Evolutionary conservation across 2,888 invertebrate genomes (phyloP).

Genomic region (Osmoderma eremita): DNA sequence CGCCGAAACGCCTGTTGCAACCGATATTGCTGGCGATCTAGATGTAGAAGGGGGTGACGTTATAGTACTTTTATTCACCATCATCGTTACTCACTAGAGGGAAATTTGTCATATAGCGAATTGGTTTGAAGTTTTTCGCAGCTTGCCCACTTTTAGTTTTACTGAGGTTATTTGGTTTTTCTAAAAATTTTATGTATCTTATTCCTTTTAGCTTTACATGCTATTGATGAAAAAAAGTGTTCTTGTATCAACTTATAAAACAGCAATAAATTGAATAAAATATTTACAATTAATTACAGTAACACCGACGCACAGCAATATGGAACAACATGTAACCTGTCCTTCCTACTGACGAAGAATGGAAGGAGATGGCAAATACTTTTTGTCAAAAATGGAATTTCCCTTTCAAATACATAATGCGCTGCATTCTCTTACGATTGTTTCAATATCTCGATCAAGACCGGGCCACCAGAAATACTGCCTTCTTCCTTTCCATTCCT

Average conservation of each 20-base stretch:
- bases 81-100: too few relatives aligned
- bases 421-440: too few relatives aligned
- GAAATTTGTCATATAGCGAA: too few relatives aligned
- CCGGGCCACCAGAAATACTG: too few relatives aligned
- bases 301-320: not conserved
- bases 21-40: too few relatives aligned
- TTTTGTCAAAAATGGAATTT: conserved; percentile 7
- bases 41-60: too few relatives aligned
- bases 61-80: too few relatives aligned
- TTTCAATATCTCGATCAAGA: too few relatives aligned
- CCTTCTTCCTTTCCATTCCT: too few relatives aligned
- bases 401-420: too few relatives aligned
- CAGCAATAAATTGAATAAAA: not conserved
- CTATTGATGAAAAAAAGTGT: not conserved
- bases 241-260: not conserved
- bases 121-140: conserved; percentile 7
- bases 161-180: not conserved
- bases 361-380: conserved; percentile 9
- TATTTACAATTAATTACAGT: not conserved
- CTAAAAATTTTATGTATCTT: not conserved
- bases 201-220: not conserved
- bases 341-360: conserved; percentile 1
- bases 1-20: too few relatives aligned
- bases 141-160: conserved; percentile 13
- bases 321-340: conserved; percentile 11